Evolutionary conservation across 1,140 invertebrate genomes (phyloP), one percentile per base, ranked within the genome.

Genomic region (Drosophila cardini): DNA sequence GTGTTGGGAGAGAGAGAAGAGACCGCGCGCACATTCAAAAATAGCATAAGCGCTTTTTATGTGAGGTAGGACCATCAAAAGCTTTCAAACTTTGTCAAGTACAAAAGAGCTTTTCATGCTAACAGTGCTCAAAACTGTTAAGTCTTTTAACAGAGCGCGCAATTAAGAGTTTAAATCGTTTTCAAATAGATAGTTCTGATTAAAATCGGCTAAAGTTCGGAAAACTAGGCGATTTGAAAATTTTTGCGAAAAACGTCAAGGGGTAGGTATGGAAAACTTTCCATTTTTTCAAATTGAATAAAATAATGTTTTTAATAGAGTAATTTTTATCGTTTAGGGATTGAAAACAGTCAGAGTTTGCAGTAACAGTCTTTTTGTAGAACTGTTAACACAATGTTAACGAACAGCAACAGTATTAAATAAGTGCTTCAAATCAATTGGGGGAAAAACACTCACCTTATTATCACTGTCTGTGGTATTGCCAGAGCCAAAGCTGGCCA

Each of bases 401-500:
- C 0, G 13, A 46, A 42, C 21, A 60, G 56, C 10, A 3, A 18
- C 5, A 13, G 9, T n/a, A n/a, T n/a, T 13, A 40, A 32, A 38
- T 8, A 10, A 10, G 15, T 4, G 11, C 13, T 38, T 11, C 1
- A 30, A 10, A 8, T 7, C 7, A 16, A 43, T n/a, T 16, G 4
- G 1, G 21, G 6, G 7, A 18, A n/a, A 26, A 26, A 26, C 4
- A 93, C 95, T 94, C 93, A 97, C 96, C 95, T 97, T 97, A 81
- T 92, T 92, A 92, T 98, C 97, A 30, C 97, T 98, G 93, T 98
- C 97, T 0, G 97, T 98, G 7, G 98, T 98, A 86, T 97, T 98
- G 15, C 97, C 97, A n/a, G 97, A 98, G 30, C 97, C 97, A 85
- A 98, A 98, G 2, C 98, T 98, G 34, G 97, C 96, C 64, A 98